Percentiles rank a stretch among this genome's conserved stretches.
phyloP scores from a whole-genome alignment of 2,888 invertebrate genomes.

The Agrenia bidenticulata region DNA sequence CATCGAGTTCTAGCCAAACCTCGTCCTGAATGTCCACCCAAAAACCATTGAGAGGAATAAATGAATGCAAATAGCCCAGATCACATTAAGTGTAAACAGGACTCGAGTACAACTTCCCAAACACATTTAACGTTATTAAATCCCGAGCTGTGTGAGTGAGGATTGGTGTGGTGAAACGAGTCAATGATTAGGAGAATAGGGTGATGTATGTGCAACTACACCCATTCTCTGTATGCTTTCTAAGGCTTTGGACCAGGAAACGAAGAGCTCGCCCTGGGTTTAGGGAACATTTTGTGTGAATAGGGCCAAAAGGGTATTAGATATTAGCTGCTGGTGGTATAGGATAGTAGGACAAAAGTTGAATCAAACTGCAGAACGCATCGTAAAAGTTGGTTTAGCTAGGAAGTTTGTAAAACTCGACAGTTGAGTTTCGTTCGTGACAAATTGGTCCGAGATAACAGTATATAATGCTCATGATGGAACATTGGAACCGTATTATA shows the following conservation, averaged over 20 bases:
- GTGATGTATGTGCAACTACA: neutral
- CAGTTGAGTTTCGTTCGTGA: constrained; percentile 45
- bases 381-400: constrained; percentile 39
- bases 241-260: no score
- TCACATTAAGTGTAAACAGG: no score
- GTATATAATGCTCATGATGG: neutral
- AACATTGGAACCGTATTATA: no score
- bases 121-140: no score
- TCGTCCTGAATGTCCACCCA: no score
- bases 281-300: no score
- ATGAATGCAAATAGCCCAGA: no score
- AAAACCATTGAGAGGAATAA: no score
- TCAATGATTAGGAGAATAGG: constrained; percentile 14
- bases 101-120: no score
- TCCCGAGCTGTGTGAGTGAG: constrained; percentile 7
- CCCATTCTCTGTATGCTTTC: neutral
- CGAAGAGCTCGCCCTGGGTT: no score
- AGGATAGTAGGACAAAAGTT: constrained; percentile 23
- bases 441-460: constrained; percentile 42
- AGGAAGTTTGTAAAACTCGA: constrained; percentile 41
- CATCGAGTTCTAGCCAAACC: no score
- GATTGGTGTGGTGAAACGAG: constrained; percentile 10
- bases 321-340: constrained; percentile 23
- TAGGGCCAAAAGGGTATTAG: constrained; percentile 36
- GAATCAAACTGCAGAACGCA: constrained; percentile 41